These are phyloP conservation scores for Hermaeophaga mercurialis DNA, from an alignment of 2,888 invertebrate genomes.

Conservation along the genomic window DNA sequence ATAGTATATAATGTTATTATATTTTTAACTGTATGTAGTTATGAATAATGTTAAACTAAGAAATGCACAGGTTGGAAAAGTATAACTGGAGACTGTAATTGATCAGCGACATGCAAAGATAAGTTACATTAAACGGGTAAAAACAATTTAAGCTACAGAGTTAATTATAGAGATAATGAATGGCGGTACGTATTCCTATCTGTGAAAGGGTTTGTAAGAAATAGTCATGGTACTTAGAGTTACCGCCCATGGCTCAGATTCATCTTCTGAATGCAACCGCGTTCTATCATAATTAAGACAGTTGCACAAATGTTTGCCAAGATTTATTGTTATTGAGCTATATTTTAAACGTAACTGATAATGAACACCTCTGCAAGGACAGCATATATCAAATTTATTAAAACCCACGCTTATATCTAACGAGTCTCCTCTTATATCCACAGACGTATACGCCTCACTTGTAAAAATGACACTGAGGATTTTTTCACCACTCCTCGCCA, in stretches of 20 bases:
- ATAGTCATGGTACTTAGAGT: constrained; percentile 10
- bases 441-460: constrained; percentile 20
- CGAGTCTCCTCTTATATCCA: constrained; percentile 33
- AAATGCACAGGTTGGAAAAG: too few relatives aligned
- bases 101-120: background rate
- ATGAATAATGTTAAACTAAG: too few relatives aligned
- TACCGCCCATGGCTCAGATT: constrained; percentile 21
- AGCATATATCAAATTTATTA: constrained; percentile 44
- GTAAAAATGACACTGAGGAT: constrained; percentile 15
- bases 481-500: constrained; percentile 22
- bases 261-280: constrained; percentile 27
- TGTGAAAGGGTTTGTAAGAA: constrained; percentile 1
- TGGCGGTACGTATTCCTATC: constrained; percentile 5
- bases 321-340: constrained; percentile 47
- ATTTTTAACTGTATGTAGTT: too few relatives aligned
- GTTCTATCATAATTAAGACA: constrained; percentile 43
- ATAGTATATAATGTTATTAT: too few relatives aligned
- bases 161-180: constrained; percentile 4
- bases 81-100: background rate
- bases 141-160: background rate
- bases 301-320: constrained; percentile 41
- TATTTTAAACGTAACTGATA: constrained; percentile 48
- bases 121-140: background rate
- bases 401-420: constrained; percentile 42
- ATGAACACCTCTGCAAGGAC: constrained; percentile 39